A percentile compares a stretch with the other conserved stretches of the same genome.
phyloP scores from a whole-genome alignment of 1,140 invertebrate species.

The Diorhabda elongata region DNA sequence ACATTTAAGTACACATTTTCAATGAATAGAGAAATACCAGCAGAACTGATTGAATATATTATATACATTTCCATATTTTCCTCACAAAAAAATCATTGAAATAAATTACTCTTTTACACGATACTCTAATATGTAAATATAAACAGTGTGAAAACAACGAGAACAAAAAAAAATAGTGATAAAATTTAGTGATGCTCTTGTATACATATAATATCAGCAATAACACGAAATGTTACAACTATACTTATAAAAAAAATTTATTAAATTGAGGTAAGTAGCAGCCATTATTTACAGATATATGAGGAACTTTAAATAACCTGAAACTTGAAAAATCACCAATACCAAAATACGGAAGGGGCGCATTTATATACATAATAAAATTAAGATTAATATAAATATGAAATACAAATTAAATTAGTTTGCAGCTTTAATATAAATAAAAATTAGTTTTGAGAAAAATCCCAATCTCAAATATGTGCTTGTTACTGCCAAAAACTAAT shows the following conservation, averaged over 20 bases:
- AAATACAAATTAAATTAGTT: no score
- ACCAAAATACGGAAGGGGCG: not conserved
- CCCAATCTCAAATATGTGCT: no score
- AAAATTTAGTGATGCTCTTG: conserved; percentile 2
- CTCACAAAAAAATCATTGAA: not conserved
- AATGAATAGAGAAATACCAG: not conserved
- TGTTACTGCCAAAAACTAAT: no score
- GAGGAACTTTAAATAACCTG: conserved; percentile 14
- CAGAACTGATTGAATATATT: not conserved
- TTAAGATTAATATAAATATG: no score
- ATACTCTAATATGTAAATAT: not conserved
- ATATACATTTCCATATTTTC: not conserved
- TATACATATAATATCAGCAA: conserved; percentile 19
- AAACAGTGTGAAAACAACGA: conserved; percentile 2
- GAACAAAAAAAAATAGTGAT: not conserved
- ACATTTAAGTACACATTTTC: not conserved
- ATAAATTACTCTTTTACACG: not conserved
- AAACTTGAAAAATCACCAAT: not conserved
- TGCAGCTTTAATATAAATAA: no score
- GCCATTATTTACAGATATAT: conserved; percentile 20
- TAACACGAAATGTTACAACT: conserved; percentile 17
- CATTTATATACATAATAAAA: no score
- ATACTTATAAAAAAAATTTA: conserved; percentile 19
- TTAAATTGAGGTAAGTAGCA: conserved; percentile 19
- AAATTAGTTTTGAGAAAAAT: no score